A percentile compares a stretch with the other conserved stretches of the same genome.
phyloP scores from a whole-genome alignment of 2,113 vertebrate species.

The Campylomormyrus numenius region DNA sequence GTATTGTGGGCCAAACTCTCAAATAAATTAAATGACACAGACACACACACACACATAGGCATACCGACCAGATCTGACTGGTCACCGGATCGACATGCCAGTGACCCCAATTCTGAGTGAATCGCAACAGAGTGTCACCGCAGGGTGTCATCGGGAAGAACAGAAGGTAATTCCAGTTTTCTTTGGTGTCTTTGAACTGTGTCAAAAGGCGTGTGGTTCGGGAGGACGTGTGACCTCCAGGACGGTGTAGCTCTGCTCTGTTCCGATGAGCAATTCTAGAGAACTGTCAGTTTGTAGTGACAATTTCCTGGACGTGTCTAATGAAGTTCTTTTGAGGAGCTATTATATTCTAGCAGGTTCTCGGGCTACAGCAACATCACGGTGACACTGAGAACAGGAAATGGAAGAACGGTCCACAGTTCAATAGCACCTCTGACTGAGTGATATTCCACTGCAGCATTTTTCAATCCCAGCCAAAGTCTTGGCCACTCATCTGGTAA shows the following conservation, averaged over 20 bases:
- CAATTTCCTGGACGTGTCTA: background rate
- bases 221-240: background rate
- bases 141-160: background rate
- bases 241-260: background rate
- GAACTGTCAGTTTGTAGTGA: background rate
- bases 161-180: background rate
- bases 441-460: background rate
- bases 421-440: background rate
- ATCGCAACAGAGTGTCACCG: background rate
- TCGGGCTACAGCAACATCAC: background rate
- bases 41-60: background rate
- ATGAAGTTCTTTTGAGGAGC: background rate
- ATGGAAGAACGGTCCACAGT: background rate
- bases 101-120: background rate
- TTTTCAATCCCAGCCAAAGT: constrained; percentile 88
- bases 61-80: background rate
- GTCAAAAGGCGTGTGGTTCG: background rate
- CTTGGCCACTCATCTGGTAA: constrained; percentile 92
- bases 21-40: constrained; percentile 1
- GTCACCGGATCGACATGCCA: background rate
- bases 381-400: background rate
- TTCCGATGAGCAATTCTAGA: background rate
- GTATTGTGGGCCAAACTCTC: background rate
- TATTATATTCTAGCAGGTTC: background rate
- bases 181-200: background rate